Conservation (phyloP, 35 echinoderm and acorn worm species). For the Lytechinus variegatus region DNA sequence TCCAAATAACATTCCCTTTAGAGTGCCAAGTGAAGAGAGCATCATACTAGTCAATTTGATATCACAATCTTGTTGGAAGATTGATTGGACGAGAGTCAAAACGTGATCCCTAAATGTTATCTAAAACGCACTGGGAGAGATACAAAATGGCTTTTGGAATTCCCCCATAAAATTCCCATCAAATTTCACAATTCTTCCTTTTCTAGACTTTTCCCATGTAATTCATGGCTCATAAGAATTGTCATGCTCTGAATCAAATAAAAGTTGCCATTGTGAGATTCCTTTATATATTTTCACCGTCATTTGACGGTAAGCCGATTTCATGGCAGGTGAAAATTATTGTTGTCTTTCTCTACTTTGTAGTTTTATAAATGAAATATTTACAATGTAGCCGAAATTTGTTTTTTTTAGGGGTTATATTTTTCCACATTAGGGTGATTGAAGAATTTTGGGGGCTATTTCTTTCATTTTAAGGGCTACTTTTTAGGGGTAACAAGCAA, state of each 20-base stretch:
- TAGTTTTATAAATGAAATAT: background rate
- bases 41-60: slow-evolving; percentile 6
- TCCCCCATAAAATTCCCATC: background rate
- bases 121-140: background rate
- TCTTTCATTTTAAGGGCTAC: no score
- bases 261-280: background rate
- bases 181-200: background rate
- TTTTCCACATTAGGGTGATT: no score
- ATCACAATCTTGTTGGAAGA: background rate
- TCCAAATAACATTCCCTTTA: background rate
- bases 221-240: background rate
- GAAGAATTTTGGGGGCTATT: no score
- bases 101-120: background rate
- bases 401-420: background rate
- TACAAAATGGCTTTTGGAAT: background rate
- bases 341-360: background rate
- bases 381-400: background rate
- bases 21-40: background rate
- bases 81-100: background rate
- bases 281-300: background rate
- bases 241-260: background rate
- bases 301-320: background rate
- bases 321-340: background rate
- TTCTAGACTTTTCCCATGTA: background rate
- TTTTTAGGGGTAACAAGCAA: no score